phyloP scores from a whole-genome alignment of 1,140 invertebrate genomes.

The Drosophila bipectinata region DNA sequence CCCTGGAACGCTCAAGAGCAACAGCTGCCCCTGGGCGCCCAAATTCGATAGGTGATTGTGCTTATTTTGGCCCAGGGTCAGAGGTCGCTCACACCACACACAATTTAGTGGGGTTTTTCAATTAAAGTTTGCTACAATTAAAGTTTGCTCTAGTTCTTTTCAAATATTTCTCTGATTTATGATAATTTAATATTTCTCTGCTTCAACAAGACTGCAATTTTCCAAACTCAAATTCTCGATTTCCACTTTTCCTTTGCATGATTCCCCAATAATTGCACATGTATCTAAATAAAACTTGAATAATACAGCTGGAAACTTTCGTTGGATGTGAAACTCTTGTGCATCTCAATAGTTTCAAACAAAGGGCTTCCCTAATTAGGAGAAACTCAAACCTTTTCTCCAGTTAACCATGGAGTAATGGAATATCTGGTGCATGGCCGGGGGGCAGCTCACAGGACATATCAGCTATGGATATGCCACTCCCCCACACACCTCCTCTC shows the following conservation, averaged over 20 bases:
- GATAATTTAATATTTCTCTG: too few relatives aligned
- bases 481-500: not conserved
- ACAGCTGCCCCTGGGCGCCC: conserved; percentile 20
- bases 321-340: not conserved
- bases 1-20: conserved; percentile 27
- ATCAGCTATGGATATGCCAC: conserved; percentile 17
- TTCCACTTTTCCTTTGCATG: not conserved
- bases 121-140: not conserved
- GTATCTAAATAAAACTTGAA: not conserved
- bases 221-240: not conserved
- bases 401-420: conserved; percentile 1
- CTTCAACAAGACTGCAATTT: not conserved
- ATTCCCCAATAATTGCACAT: not conserved
- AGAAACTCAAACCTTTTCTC: conserved; percentile 33
- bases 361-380: conserved; percentile 41
- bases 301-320: not conserved
- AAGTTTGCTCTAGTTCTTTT: too few relatives aligned
- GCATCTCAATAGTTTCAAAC: conserved; percentile 5
- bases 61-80: conserved; percentile 13
- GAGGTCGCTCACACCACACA: not conserved
- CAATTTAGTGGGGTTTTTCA: not conserved
- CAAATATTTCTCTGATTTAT: too few relatives aligned
- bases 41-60: conserved; percentile 8
- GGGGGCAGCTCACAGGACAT: conserved; percentile 28
- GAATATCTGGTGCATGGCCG: conserved; percentile 1